Evolutionary conservation across 2,888 invertebrate species (phyloP).

Genomic region (Perizoma affinitatum): DNA sequence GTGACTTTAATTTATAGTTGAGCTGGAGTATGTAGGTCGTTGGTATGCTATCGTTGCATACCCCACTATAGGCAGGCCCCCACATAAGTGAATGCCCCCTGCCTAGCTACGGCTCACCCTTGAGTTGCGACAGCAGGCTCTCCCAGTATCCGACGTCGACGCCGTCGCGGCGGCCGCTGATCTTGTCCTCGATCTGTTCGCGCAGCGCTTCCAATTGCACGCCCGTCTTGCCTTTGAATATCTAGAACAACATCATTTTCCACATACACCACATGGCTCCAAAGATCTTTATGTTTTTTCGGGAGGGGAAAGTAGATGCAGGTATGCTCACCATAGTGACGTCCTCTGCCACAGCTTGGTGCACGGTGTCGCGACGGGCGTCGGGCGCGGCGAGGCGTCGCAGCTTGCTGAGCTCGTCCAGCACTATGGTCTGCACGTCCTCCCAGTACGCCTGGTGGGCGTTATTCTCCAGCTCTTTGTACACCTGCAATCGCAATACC

Average conservation of each 20-base stretch:
- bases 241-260: conserved; percentile 55
- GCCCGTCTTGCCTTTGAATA: conserved; percentile 97
- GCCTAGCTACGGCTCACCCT: conserved; percentile 77
- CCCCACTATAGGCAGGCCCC: not conserved
- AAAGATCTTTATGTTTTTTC: too few species aligned
- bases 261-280: too few species aligned
- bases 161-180: conserved; percentile 92
- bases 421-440: conserved; percentile 97
- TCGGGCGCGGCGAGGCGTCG: conserved; percentile 87
- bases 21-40: too few species aligned
- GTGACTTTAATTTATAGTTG: too few species aligned
- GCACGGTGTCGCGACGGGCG: conserved; percentile 91
- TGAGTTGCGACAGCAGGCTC: conserved; percentile 96
- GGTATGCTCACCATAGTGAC: too few species aligned
- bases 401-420: conserved; percentile 95
- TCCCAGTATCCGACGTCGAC: conserved; percentile 99
- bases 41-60: too few species aligned
- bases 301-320: too few species aligned
- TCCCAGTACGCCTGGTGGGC: conserved; percentile 97
- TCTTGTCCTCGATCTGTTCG: conserved; percentile 93
- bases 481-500: conserved; percentile 78
- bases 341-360: conserved; percentile 93
- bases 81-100: not conserved
- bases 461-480: conserved; percentile 95
- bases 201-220: conserved; percentile 93